Evolutionary conservation across 2,797 vertebrate species (phyloP).

Genomic region (Spatula versicolor): DNA sequence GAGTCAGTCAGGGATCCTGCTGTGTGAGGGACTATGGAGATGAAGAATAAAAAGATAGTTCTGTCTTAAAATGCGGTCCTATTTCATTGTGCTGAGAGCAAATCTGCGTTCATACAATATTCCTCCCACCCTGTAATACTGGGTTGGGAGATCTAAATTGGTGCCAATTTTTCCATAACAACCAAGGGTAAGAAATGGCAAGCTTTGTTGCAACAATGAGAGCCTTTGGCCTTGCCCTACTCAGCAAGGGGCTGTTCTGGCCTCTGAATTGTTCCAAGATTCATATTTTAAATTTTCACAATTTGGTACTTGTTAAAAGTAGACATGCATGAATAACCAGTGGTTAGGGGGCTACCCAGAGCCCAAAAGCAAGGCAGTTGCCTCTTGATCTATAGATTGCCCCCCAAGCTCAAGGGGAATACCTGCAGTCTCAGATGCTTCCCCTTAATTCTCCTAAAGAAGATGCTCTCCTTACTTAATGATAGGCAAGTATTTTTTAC

Average conservation of each 20-base stretch:
- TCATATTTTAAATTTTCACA: background rate
- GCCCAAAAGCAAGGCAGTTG: background rate
- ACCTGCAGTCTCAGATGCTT: background rate
- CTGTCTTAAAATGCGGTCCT: background rate
- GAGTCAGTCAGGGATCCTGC: constrained; percentile 10
- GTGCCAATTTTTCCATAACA: constrained; percentile 4
- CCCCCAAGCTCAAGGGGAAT: background rate
- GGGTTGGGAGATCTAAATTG: background rate
- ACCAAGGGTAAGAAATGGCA: background rate
- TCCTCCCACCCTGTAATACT: background rate
- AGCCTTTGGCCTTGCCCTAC: background rate
- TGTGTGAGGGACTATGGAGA: constrained; percentile 12
- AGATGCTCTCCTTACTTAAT: too few relatives aligned
- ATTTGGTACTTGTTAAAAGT: constrained; percentile 21
- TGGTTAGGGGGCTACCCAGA: background rate
- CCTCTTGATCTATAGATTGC: rapidly evolving
- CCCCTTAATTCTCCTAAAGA: background rate
- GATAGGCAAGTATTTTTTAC: background rate
- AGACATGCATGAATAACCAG: background rate
- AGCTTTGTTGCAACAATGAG: background rate
- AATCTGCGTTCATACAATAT: background rate
- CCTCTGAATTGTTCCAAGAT: background rate
- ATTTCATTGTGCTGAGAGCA: background rate
- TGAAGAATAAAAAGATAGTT: constrained; percentile 4
- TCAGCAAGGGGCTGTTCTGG: background rate